phyloP scores from a whole-genome alignment of 2,113 vertebrate species.

The Varanus komodoensis region DNA sequence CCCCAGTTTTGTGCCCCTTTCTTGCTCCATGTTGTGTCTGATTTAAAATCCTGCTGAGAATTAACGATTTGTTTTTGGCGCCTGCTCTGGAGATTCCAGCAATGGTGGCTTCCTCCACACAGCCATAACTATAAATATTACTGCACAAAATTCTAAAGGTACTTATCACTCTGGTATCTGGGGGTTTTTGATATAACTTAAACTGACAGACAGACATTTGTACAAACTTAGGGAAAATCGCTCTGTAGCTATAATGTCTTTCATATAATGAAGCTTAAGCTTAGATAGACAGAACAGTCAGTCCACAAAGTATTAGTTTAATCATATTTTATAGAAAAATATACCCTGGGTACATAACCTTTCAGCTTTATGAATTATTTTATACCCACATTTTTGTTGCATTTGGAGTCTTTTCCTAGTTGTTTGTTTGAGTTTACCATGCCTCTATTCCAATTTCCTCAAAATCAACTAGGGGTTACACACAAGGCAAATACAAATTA shows the following conservation, averaged over 20 bases:
- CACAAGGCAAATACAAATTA: slow-evolving; percentile 42
- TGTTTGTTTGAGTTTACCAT: slow-evolving; percentile 51
- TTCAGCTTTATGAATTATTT: slow-evolving; percentile 37
- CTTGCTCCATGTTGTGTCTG: slow-evolving; percentile 7
- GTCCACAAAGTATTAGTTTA: slow-evolving; percentile 35
- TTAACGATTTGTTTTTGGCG: slow-evolving; percentile 4
- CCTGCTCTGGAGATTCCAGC: not conserved
- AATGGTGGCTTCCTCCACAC: not conserved
- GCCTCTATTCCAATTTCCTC: slow-evolving; percentile 13
- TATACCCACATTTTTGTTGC: slow-evolving; percentile 49
- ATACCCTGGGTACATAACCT: slow-evolving; percentile 20
- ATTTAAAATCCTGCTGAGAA: slow-evolving; percentile 26
- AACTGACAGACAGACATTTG: slow-evolving; percentile 14
- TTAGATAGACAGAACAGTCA: slow-evolving; percentile 11
- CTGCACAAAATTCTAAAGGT: slow-evolving; percentile 4
- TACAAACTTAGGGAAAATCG: not conserved
- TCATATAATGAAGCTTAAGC: not conserved
- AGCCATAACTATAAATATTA: slow-evolving; percentile 3
- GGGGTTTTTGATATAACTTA: slow-evolving; percentile 8
- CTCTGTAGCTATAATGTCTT: not conserved
- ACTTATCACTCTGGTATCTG: not conserved
- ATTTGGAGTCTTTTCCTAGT: slow-evolving; percentile 58
- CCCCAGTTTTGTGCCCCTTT: not conserved
- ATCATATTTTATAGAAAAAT: slow-evolving; percentile 24
- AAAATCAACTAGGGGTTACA: slow-evolving; percentile 39